Base-by-base conservation (phyloP, 1,140 invertebrate species). In the Zaprionus kolodkinae region DNA sequence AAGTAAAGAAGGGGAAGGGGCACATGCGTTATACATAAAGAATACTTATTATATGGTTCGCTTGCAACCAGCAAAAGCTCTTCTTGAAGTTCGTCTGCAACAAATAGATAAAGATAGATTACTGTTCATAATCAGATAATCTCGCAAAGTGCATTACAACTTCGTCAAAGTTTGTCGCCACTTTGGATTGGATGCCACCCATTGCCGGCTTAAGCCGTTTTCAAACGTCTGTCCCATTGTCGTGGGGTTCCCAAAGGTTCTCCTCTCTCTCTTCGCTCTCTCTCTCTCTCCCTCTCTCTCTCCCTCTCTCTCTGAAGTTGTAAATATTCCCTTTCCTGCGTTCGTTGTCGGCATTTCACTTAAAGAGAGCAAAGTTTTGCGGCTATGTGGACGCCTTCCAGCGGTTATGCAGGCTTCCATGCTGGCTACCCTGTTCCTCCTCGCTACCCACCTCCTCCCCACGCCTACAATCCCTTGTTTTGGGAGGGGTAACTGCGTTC, bases 291-390 rank as follows among this genome's bases (percentile, higher is more conserved):
- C 5, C 1, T 1, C 45, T 17, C 17, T 25, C 17, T 5, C 4
- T 7, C 4, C 5, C 45, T 2, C 2, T 21, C 21, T 21, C 21
- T 21, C 21, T 21, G 21, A 21, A 21, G 45, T 48, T 48, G 45
- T 48, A 48, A 48, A 48, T 79, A 17, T 27, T 54, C 33, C 63
- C 69, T 68, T 50, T 15, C n/a, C n/a, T n/a, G 6, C n/a, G 9
- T 45, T 50, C 45, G 9, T 25, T 50, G 81, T 67, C 82, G 64
- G 60, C 84, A 70, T 74, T 80, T 69, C 69, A 59, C 73, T 87
- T 78, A 72, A 81, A 88, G 82, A 79, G 82, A 76, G 82, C 52
- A 86, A 86, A 86, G 78, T 86, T 86, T 81, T 86, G 81, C 66
- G 78, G 82, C 68, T 62, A 52, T 71, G 65, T 75, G 75, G 61